Conservation (phyloP, 2,113 vertebrate species). For the Atrichornis clamosus region DNA sequence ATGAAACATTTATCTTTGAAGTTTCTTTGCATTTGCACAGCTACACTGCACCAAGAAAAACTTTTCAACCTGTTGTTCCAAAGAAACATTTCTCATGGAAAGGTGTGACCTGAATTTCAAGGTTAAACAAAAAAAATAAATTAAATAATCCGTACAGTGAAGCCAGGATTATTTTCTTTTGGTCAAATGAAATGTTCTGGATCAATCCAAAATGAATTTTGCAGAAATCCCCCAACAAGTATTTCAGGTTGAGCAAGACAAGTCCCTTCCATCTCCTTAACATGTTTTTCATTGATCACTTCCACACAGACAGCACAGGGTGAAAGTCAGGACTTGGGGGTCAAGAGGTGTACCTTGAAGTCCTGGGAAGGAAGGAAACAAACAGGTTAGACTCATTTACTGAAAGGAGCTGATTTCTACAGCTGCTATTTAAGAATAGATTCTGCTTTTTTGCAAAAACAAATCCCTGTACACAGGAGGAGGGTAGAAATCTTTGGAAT, state of each 20-base stretch:
- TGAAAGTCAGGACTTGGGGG: not conserved
- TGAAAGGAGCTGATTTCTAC: not conserved
- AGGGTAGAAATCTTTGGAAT: not conserved
- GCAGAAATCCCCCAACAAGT: not conserved
- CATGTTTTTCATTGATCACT: conserved; percentile 39
- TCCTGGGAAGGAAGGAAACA: not conserved
- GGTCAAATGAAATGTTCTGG: conserved; percentile 23
- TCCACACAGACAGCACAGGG: not conserved
- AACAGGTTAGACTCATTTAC: not conserved
- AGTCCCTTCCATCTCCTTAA: conserved; percentile 48
- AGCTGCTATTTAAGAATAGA: not conserved
- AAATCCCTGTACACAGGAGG: not conserved
- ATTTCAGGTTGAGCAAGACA: conserved; percentile 39
- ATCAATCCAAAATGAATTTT: conserved; percentile 56
- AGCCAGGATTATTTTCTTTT: conserved; percentile 11
- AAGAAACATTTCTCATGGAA: not conserved
- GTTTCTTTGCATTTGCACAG: not conserved
- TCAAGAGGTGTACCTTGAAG: not conserved
- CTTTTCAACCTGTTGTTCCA: not conserved
- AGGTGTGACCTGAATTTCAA: conserved; percentile 17
- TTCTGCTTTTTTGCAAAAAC: not conserved
- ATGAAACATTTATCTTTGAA: not conserved
- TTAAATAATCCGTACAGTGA: not conserved
- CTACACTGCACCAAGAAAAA: not conserved
- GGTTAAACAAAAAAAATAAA: not conserved